Conservation (phyloP, 2,797 vertebrate genomes). For the Channallabes apus region DNA sequence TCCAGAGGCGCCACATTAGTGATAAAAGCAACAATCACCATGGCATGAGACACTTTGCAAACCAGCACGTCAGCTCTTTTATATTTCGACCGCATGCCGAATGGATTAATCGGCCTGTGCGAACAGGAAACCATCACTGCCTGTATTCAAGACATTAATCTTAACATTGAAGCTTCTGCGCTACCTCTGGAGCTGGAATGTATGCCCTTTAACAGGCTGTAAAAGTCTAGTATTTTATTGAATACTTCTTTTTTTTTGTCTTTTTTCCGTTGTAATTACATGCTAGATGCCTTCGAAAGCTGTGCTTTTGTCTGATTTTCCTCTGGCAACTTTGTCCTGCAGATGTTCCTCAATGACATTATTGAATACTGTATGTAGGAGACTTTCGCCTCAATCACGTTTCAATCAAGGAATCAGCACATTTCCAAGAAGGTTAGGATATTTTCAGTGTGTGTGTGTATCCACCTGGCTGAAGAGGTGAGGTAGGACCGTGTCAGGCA, state of each 20-base stretch:
- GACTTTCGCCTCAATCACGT: no score
- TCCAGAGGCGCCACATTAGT: background rate
- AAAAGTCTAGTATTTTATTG: background rate
- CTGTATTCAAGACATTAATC: background rate
- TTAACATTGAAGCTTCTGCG: background rate
- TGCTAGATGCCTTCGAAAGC: background rate
- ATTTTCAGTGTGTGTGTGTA: background rate
- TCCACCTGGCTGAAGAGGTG: constrained; percentile 97
- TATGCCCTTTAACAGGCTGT: background rate
- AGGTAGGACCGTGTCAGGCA: constrained; percentile 87
- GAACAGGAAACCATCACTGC: background rate
- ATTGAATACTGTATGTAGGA: background rate
- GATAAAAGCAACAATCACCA: background rate
- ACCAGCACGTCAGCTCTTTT: background rate
- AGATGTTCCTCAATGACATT: background rate
- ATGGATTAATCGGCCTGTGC: background rate
- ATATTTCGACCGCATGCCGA: background rate
- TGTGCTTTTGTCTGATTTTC: background rate
- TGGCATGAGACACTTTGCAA: background rate
- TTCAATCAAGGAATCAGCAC: background rate
- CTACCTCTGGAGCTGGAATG: background rate
- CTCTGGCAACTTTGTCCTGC: background rate
- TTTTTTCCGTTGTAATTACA: background rate
- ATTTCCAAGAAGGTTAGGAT: background rate
- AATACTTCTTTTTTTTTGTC: no score